Base-by-base conservation (phyloP, 2,888 invertebrate genomes). In the Cryptus armator region DNA sequence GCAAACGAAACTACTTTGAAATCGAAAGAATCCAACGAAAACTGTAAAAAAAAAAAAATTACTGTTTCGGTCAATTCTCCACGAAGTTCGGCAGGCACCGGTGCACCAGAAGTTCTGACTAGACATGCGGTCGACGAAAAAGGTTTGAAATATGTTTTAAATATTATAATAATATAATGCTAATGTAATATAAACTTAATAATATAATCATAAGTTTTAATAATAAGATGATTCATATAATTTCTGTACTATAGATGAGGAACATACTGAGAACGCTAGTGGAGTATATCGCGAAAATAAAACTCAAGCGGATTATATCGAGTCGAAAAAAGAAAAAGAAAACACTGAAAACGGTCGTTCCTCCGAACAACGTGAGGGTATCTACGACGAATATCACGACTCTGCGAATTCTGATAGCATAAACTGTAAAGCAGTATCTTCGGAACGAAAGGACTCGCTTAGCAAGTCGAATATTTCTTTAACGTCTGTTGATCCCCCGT, bases 41-140 rank as follows among this genome's bases (percentile, higher is more conserved):
- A 46, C 9, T 19, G 53, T 7, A 19, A 24, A 19, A 24, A 16
- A 56, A 56, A 9, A 19, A 56, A 1, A 19, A 10, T 16, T 0
- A 56, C 24, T 9, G 53, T 19, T 24, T 56, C 56, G 56, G 24
- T 24, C 12, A 12, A 56, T 12, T 7, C 24, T 56, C 10, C 24
- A 19, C 10, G 24, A 56, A 56, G 9, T 12, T 24, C 24, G 24
- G 1, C 7, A 2, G 24, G n/a, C n/a, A n/a, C n/a, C n/a, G n/a
- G n/a, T n/a, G n/a, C n/a, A n/a, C n/a, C n/a, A n/a, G n/a, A n/a
- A n/a, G n/a, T n/a, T n/a, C n/a, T n/a, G n/a, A n/a, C n/a, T n/a
- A n/a, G n/a, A n/a, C n/a, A n/a, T n/a, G n/a, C n/a, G n/a, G 56
- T 24, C 24, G 56, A 56, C 56, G 56, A 56, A 56, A 9, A 56